These are phyloP conservation scores for Megalurothrips usitatus DNA, from an alignment of 2,888 invertebrate species.

Conservation along the genomic window DNA sequence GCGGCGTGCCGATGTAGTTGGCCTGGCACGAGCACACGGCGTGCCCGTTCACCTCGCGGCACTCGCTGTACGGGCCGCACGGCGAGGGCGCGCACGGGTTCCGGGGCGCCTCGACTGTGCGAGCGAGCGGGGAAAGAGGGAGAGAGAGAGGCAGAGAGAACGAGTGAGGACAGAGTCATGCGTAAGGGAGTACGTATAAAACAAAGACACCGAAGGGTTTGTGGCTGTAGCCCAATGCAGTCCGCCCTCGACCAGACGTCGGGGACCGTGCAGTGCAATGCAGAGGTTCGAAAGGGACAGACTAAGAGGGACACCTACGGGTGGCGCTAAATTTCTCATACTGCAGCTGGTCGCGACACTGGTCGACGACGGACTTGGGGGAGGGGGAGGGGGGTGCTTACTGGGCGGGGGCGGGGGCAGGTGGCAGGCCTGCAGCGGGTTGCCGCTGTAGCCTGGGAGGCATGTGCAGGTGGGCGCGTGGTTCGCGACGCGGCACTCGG, in stretches of 20 bases:
- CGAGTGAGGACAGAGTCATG: constrained; percentile 34
- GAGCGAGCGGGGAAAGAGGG: not conserved
- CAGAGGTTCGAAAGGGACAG: too few relatives aligned
- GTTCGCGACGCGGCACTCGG: constrained; percentile 42
- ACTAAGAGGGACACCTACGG: too few relatives aligned
- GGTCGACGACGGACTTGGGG: not conserved
- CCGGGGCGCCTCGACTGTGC: constrained; percentile 32
- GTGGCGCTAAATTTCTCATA: too few relatives aligned
- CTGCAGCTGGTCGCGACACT: too few relatives aligned
- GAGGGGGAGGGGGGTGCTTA: constrained; percentile 32
- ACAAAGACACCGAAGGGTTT: not conserved
- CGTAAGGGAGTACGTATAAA: not conserved
- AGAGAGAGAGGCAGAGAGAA: constrained; percentile 1
- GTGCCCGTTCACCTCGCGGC: constrained; percentile 57
- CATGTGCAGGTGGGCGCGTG: constrained; percentile 44
- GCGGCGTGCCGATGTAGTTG: constrained; percentile 66
- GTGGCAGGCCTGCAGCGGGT: constrained; percentile 41
- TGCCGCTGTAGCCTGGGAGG: constrained; percentile 42
- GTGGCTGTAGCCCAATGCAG: too few relatives aligned
- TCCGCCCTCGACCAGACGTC: too few relatives aligned
- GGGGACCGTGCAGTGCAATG: too few relatives aligned
- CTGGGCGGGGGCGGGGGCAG: constrained; percentile 44
- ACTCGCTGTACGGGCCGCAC: constrained; percentile 73
- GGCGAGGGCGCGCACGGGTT: constrained; percentile 68
- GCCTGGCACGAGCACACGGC: constrained; percentile 70